A percentile compares a stretch with the other conserved stretches of the same genome.
phyloP scores from a whole-genome alignment of 2,113 vertebrate species.

The Micronycteris hirsuta region DNA sequence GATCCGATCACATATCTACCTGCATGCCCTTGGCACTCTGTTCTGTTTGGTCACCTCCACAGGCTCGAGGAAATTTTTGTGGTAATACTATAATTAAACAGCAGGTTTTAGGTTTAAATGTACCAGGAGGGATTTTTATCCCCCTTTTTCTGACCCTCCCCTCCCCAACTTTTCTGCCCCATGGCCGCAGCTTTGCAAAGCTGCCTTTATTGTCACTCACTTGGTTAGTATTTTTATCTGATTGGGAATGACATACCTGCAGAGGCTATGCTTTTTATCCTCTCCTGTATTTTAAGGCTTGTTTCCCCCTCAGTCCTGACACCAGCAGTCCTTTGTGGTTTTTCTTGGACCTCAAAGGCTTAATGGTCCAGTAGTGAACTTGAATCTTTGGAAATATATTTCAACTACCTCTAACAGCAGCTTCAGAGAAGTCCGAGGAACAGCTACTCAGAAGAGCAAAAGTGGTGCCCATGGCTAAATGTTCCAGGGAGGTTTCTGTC shows the following conservation, averaged over 20 bases:
- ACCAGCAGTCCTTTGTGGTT: constrained; percentile 71
- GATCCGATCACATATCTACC: neutral
- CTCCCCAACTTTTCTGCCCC: neutral
- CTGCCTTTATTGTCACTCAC: constrained; percentile 23
- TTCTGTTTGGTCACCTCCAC: neutral
- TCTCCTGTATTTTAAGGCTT: constrained; percentile 69
- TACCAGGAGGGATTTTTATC: neutral
- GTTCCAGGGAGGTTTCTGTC: constrained; percentile 44
- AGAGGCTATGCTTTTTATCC: constrained; percentile 70
- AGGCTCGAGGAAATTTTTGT: neutral
- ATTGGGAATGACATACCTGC: constrained; percentile 39
- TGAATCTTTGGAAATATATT: constrained; percentile 60
- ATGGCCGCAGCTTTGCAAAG: constrained; percentile 47
- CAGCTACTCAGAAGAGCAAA: constrained; percentile 26
- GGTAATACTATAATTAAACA: constrained; percentile 27
- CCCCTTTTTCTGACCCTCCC: neutral
- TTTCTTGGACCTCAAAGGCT: constrained; percentile 66
- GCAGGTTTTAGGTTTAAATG: constrained; percentile 45
- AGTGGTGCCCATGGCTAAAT: constrained; percentile 44
- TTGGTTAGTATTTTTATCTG: constrained; percentile 64
- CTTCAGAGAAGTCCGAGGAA: constrained; percentile 5
- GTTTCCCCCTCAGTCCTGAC: constrained; percentile 70
- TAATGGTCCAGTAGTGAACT: constrained; percentile 61
- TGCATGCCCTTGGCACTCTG: neutral
- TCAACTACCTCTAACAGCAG: neutral